Evolutionary conservation across 2,888 invertebrate species (phyloP).

Genomic region (Helicoverpa assulta): DNA sequence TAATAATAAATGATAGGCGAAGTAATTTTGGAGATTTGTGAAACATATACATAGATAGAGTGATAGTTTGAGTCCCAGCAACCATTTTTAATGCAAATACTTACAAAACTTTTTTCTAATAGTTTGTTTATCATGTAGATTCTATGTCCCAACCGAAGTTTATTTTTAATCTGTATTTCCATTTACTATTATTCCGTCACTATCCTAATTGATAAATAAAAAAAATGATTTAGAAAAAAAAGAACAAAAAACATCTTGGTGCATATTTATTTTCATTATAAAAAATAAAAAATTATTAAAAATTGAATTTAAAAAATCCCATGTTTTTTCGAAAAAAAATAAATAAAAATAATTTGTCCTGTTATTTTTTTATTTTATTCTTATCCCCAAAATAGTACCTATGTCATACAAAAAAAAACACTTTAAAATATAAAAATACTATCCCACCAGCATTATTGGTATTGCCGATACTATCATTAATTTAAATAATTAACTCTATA

Average conservation of each 20-base stretch:
- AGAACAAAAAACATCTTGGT: background rate
- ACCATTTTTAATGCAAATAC: slow-evolving; percentile 28
- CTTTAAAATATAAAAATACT: too few species aligned
- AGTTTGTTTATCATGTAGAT: slow-evolving; percentile 12
- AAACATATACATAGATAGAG: background rate
- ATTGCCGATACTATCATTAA: too few species aligned
- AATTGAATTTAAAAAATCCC: too few species aligned
- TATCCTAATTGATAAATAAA: slow-evolving; percentile 37
- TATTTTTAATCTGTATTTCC: slow-evolving; percentile 24
- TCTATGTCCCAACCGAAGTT: slow-evolving; percentile 6
- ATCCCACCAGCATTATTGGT: too few species aligned
- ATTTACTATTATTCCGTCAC: slow-evolving; percentile 23
- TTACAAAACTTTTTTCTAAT: slow-evolving; percentile 38
- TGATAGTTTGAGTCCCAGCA: background rate
- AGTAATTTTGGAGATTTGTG: background rate
- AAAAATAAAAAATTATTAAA: too few species aligned
- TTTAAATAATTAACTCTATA: background rate
- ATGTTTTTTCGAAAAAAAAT: too few species aligned
- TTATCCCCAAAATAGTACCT: too few species aligned
- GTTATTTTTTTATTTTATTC: too few species aligned
- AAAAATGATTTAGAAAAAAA: background rate
- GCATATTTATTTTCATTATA: too few species aligned
- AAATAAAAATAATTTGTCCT: too few species aligned
- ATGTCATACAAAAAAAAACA: too few species aligned
- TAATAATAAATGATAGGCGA: background rate